Percentiles rank a stretch among this genome's conserved stretches.
These are phyloP conservation scores for Mastomys natalensis DNA, from an alignment of 2,113 vertebrate genomes.

Conservation along the genomic window DNA sequence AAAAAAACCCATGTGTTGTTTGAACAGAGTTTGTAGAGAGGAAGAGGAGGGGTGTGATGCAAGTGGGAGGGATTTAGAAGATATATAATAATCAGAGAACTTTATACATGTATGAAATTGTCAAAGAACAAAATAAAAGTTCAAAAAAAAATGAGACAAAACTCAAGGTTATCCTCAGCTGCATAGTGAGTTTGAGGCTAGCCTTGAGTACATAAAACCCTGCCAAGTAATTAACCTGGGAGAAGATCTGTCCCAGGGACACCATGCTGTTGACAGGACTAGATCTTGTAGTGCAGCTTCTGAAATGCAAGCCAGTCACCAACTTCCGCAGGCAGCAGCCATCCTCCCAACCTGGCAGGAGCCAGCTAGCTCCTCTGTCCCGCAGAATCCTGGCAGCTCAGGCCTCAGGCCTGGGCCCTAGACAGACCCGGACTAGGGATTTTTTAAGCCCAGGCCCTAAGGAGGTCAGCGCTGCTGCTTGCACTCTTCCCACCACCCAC, in stretches of 20 bases:
- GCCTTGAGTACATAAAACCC: background rate
- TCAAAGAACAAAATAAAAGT: background rate
- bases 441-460: background rate
- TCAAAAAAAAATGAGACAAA: background rate
- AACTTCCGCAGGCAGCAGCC: background rate
- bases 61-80: background rate
- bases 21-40: background rate
- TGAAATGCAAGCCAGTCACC: background rate
- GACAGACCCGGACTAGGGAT: background rate
- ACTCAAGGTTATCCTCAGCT: background rate
- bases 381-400: background rate
- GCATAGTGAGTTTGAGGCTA: background rate
- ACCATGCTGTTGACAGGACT: background rate
- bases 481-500: rapidly evolving
- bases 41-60: background rate
- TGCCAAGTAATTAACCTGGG: background rate
- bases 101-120: background rate
- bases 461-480: background rate
- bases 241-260: background rate
- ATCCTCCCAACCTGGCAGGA: background rate
- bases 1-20: background rate
- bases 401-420: background rate
- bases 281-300: background rate
- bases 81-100: background rate
- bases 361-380: background rate